Percentiles rank a stretch among this genome's conserved stretches.
These are phyloP conservation scores for Macaca nemestrina DNA, from an alignment of 2,113 vertebrate species.

Conservation along the genomic window DNA sequence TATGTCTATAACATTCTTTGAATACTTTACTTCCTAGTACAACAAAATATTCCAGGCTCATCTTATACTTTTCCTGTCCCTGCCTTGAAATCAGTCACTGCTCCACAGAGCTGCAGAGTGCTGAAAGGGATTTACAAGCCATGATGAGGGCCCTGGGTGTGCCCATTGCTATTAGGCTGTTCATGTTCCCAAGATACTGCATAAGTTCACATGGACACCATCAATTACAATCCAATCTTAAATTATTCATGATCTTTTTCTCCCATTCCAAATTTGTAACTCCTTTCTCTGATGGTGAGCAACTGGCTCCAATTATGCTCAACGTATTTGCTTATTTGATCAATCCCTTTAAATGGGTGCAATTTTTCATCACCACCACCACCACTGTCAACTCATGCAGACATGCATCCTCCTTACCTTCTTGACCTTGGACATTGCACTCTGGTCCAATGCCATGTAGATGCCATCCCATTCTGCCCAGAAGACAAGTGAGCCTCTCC, in stretches of 20 bases:
- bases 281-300: background rate
- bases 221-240: background rate
- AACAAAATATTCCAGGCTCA: background rate
- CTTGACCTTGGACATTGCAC: background rate
- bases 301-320: background rate
- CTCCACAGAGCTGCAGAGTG: background rate
- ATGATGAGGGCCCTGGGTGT: background rate
- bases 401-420: background rate
- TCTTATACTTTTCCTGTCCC: background rate
- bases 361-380: background rate
- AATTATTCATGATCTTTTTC: background rate
- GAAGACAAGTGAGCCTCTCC: background rate
- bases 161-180: background rate
- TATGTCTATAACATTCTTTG: background rate
- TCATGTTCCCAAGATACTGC: too few relatives aligned
- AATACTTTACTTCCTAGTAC: background rate
- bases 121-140: background rate
- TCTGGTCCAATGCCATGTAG: background rate
- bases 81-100: background rate
- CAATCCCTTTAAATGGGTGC: background rate
- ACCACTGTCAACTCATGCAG: background rate
- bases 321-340: background rate
- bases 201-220: background rate
- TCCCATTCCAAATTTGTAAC: background rate
- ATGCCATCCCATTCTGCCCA: background rate